Evolutionary conservation across 2,888 invertebrate genomes (phyloP).

Genomic region (Sycophila texana): DNA sequence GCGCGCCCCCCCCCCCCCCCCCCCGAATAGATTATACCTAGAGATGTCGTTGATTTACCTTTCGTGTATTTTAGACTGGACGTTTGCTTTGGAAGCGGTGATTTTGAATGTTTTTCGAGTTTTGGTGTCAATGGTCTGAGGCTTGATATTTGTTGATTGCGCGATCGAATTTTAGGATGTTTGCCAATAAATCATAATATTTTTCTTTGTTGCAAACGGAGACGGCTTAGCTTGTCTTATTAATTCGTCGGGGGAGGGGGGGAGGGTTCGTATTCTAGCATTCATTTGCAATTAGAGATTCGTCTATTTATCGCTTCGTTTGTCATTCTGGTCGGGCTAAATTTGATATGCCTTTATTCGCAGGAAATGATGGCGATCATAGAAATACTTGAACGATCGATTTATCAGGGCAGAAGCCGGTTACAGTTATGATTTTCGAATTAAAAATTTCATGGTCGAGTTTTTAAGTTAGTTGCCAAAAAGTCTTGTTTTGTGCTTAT

Average conservation of each 20-base stretch:
- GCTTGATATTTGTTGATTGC: conserved; percentile 21
- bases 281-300: neutral
- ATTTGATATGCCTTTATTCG: neutral
- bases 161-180: conserved; percentile 40
- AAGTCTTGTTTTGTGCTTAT: conserved; percentile 26
- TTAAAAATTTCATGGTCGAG: conserved; percentile 11
- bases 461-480: conserved; percentile 10
- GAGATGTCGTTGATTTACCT: no score
- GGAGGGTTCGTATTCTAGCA: neutral
- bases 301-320: neutral
- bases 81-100: neutral
- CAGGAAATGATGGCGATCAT: no score
- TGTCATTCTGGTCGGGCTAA: neutral
- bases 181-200: conserved; percentile 42
- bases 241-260: neutral
- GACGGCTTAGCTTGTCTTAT: conserved; percentile 25
- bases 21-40: no score
- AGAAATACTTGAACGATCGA: neutral
- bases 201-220: conserved; percentile 40
- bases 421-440: conserved; percentile 9
- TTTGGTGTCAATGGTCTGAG: conserved; percentile 7
- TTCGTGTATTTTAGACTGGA: neutral
- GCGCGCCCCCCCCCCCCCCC: no score
- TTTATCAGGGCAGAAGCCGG: neutral
- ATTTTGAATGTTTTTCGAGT: neutral